Evolutionary conservation across 92 coral and sea anemone species (phyloP), one percentile per base, ranked within the genome.

Genomic region (Parazoanthus atlanticus): DNA sequence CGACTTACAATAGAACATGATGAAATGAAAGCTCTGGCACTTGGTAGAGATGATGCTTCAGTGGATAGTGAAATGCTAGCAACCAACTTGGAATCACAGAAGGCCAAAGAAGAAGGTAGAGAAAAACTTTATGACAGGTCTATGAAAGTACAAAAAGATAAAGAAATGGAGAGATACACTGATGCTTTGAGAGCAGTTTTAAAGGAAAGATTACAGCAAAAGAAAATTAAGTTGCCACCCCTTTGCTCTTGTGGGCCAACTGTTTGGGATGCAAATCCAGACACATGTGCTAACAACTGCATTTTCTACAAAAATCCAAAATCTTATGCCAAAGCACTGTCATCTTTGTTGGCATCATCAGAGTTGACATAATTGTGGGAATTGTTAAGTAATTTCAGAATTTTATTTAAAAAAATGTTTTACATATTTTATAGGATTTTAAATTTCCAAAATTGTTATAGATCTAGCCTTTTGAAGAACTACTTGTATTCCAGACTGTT

Each of bases 241-340:
- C 85, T 97, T 31, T 97, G 99, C 67, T 95, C 97, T 3, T 97
- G 99, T 94, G 99, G 98, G 28, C 94, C 96, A 16, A 94, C 99
- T n/a, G 80, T 97, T 52, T 94, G 98, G 96, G 97, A 97, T 74
- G 86, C 98, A 2, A 94, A 92, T 56, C 99, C 99, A 54, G 98
- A 97, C 15, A 95, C 96, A 25, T 97, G 99, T 90, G 99, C 99
- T 43, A 97, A 97, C 91, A 97, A 97, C 82, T 97, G 99, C 85
- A 89, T 97, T 34, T 97, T 95, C 88, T 97, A 97, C 84, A 94
- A 86, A 70, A 97, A 97, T 90, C 97, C 98, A 9, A 97, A 94
- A 86, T 95, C 91, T 23, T 97, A 95, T 93, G 98, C 95, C 33
- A 97, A 94, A 72, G 99, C 99, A 56, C 78, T 97, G 88, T 94